Evolutionary conservation across 2,888 invertebrate species (phyloP).

Genomic region (Proisotoma minuta): DNA sequence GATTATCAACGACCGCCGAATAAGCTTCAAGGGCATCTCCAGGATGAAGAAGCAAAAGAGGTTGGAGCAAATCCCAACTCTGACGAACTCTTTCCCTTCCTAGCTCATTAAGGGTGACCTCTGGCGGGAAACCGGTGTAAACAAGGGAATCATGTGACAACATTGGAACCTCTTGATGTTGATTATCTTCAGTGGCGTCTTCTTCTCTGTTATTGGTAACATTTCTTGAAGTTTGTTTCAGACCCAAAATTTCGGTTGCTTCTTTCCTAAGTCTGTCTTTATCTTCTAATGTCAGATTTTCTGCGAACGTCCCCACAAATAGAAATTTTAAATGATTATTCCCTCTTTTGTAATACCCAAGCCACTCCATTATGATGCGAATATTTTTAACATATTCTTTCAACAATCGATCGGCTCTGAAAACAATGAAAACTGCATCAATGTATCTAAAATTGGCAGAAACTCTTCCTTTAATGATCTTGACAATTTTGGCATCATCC

Average conservation of each 20-base stretch:
- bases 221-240: neutral
- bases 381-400: conserved; percentile 10
- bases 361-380: conserved; percentile 4
- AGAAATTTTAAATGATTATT: conserved; percentile 6
- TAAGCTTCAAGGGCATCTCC: neutral
- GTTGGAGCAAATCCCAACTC: conserved; percentile 10
- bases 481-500: conserved; percentile 11
- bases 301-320: conserved; percentile 7
- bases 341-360: neutral
- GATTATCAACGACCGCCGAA: neutral
- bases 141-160: neutral
- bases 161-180: too few relatives aligned
- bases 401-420: conserved; percentile 7
- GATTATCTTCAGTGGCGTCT: neutral
- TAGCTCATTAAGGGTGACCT: neutral
- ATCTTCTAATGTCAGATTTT: neutral
- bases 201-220: neutral
- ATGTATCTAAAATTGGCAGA: conserved; percentile 13
- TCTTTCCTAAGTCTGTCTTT: neutral
- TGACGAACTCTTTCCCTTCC: neutral
- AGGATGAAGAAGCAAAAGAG: neutral
- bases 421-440: conserved; percentile 11
- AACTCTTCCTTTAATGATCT: conserved; percentile 14
- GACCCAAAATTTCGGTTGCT: conserved; percentile 1
- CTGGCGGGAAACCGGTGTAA: conserved; percentile 13